Evolutionary conservation across 2,888 invertebrate genomes (phyloP).

Genomic region (Microplitis deprimator): DNA sequence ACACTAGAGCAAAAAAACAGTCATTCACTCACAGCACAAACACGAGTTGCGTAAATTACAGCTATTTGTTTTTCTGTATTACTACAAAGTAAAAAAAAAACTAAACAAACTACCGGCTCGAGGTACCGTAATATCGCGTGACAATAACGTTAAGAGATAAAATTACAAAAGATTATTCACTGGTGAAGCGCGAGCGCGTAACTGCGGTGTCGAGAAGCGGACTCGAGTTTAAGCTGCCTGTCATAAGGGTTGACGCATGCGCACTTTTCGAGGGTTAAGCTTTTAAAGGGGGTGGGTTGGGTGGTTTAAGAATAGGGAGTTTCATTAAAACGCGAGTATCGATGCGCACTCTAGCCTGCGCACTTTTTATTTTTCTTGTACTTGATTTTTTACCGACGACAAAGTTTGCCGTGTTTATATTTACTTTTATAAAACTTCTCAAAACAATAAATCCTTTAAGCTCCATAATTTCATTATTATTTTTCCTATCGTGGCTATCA

Average conservation of each 20-base stretch:
- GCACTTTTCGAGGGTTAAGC: background rate
- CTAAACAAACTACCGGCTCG: background rate
- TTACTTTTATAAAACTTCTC: background rate
- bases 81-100: slow-evolving; percentile 4
- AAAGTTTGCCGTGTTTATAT: background rate
- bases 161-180: slow-evolving; percentile 35
- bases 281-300: background rate
- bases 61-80: background rate
- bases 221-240: slow-evolving; percentile 12
- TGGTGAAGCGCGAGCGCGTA: slow-evolving; percentile 47
- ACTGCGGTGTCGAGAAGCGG: slow-evolving; percentile 39
- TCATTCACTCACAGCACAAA: background rate
- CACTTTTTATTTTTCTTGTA: background rate
- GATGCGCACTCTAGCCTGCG: background rate
- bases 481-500: background rate
- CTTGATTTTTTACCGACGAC: background rate
- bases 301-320: background rate
- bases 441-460: background rate
- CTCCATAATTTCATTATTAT: background rate
- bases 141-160: slow-evolving; percentile 20
- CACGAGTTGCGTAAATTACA: background rate
- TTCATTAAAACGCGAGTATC: background rate
- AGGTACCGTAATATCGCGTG: slow-evolving; percentile 37
- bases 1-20: background rate
- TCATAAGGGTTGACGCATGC: slow-evolving; percentile 11